Percentiles rank a stretch among this genome's conserved stretches.
Conservation (phyloP, 2,113 vertebrate genomes). For the Solea solea region DNA sequence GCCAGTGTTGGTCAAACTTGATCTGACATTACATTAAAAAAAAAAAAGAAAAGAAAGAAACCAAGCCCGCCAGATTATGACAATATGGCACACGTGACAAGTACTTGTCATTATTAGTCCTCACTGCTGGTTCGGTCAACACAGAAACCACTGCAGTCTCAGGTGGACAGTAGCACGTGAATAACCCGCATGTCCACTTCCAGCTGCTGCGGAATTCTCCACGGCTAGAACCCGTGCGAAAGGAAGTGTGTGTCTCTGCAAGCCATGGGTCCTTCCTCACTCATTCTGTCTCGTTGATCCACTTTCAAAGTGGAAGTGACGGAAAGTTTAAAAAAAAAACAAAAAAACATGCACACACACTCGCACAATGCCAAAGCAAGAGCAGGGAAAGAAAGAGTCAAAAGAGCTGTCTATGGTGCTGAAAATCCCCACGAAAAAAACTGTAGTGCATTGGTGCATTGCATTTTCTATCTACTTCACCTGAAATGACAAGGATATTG, state of each 20-base stretch:
- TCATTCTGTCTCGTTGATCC: too few relatives aligned
- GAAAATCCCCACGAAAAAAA: conserved; percentile 19
- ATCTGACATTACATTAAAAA: conserved; percentile 81
- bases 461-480: neutral
- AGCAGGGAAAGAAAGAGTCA: neutral
- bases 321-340: too few relatives aligned
- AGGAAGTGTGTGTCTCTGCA: too few relatives aligned
- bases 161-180: conserved; percentile 72
- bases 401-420: conserved; percentile 69
- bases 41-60: conserved; percentile 12
- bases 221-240: too few relatives aligned
- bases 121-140: conserved; percentile 67
- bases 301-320: too few relatives aligned
- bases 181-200: conserved; percentile 56
- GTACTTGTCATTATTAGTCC: conserved; percentile 74
- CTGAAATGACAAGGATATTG: neutral
- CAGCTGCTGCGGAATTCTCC: conserved; percentile 62
- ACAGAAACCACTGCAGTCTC: conserved; percentile 74
- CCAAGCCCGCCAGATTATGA: conserved; percentile 52
- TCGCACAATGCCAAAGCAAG: neutral
- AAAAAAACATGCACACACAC: neutral
- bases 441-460: too few relatives aligned
- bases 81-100: conserved; percentile 70
- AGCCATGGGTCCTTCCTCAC: too few relatives aligned
- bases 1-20: conserved; percentile 93